Conservation (phyloP, 64 coral and sea anemone genomes). For the Acropora tenuis region DNA sequence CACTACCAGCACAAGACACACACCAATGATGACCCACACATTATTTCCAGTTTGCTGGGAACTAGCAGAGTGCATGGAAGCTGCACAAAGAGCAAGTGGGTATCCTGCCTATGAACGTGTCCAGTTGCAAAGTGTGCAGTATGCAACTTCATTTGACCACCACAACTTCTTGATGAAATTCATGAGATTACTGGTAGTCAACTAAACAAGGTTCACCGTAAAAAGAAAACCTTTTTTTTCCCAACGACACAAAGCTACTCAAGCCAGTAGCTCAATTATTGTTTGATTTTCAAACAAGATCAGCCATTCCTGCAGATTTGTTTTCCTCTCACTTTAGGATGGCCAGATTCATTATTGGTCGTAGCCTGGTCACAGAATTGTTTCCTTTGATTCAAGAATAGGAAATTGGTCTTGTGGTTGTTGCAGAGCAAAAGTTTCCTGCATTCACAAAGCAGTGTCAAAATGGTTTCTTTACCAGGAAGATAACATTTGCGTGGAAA, state of each 20-base stretch:
- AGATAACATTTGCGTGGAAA: not conserved
- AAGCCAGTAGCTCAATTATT: no score
- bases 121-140: not conserved
- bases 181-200: not conserved
- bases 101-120: conserved; percentile 40
- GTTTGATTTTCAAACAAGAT: no score
- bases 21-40: not conserved
- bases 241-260: not conserved
- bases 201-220: not conserved
- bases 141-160: not conserved
- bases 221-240: conserved; percentile 1
- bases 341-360: conserved; percentile 24
- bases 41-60: not conserved
- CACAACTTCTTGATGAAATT: not conserved
- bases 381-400: not conserved
- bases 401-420: not conserved
- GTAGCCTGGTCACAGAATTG: not conserved
- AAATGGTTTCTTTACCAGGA: conserved; percentile 40
- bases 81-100: conserved; percentile 21
- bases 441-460: conserved; percentile 12
- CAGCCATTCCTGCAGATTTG: not conserved
- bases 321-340: conserved; percentile 28
- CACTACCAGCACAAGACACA: conserved; percentile 8
- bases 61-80: conserved; percentile 1
- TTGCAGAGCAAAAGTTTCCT: not conserved